A percentile compares a stretch with the other conserved stretches of the same genome.
phyloP scores from a whole-genome alignment of 1,140 invertebrate species.

The Pogonomyrmex californicus region DNA sequence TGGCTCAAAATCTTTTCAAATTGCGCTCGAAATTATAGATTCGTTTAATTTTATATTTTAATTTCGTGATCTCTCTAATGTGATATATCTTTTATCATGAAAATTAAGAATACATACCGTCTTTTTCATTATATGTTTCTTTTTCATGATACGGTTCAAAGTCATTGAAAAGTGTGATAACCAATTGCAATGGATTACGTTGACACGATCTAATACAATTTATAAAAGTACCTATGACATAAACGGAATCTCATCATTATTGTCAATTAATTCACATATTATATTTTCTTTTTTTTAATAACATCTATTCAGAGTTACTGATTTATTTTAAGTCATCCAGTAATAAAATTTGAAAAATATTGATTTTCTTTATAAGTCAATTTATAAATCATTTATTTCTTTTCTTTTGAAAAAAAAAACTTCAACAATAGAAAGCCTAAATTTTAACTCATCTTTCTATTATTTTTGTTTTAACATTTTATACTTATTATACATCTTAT shows the following conservation, averaged over 20 bases:
- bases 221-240: background rate
- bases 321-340: background rate
- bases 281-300: background rate
- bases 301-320: background rate
- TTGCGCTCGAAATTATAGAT: background rate
- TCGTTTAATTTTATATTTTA: background rate
- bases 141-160: background rate
- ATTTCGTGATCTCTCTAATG: conserved; percentile 22
- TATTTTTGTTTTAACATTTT: background rate
- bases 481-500: background rate
- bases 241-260: background rate
- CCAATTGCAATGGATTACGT: background rate
- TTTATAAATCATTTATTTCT: background rate
- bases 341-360: background rate
- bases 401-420: background rate
- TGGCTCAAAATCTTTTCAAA: background rate
- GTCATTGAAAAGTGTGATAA: background rate
- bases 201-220: background rate
- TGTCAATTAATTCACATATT: background rate
- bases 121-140: accelerated
- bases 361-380: background rate
- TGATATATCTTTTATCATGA: background rate
- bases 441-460: background rate
- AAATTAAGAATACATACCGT: background rate
- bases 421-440: background rate